A percentile compares a stretch with the other conserved stretches of the same genome.
phyloP scores from a whole-genome alignment of 2,113 vertebrate species.

The Scalopus aquaticus region DNA sequence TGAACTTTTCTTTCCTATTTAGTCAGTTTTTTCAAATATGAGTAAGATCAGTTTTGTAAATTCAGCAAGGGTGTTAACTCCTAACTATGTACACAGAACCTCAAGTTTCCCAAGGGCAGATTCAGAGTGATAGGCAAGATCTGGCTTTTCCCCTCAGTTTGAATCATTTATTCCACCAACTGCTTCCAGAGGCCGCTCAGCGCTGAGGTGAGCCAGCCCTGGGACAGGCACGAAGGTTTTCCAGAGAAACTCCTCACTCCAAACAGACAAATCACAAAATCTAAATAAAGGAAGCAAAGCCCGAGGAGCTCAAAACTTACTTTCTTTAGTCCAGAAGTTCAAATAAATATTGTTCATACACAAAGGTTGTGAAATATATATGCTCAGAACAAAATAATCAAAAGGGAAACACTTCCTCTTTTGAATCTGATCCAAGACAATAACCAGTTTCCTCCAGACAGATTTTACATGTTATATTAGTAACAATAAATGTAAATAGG shows the following conservation, averaged over 20 bases:
- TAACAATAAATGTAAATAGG: slow-evolving; percentile 64
- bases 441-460: slow-evolving; percentile 65
- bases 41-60: neutral
- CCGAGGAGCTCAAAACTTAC: slow-evolving; percentile 6
- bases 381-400: slow-evolving; percentile 54
- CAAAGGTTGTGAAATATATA: neutral
- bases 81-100: neutral
- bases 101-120: slow-evolving; percentile 39
- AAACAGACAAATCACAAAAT: slow-evolving; percentile 59
- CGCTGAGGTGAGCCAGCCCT: slow-evolving; percentile 52
- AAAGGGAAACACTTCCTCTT: slow-evolving; percentile 66
- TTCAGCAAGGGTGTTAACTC: neutral
- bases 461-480: slow-evolving; percentile 21
- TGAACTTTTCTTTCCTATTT: neutral
- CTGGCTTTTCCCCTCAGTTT: slow-evolving; percentile 44
- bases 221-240: slow-evolving; percentile 47
- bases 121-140: slow-evolving; percentile 1
- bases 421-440: slow-evolving; percentile 59
- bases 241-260: slow-evolving; percentile 56
- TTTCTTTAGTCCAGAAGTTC: slow-evolving; percentile 53
- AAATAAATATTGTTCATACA: neutral
- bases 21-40: neutral
- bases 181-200: neutral
- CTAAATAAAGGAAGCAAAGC: slow-evolving; percentile 54
- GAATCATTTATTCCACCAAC: slow-evolving; percentile 66